phyloP scores from a whole-genome alignment of 2,888 invertebrate species.

The Thereva nobilitata region DNA sequence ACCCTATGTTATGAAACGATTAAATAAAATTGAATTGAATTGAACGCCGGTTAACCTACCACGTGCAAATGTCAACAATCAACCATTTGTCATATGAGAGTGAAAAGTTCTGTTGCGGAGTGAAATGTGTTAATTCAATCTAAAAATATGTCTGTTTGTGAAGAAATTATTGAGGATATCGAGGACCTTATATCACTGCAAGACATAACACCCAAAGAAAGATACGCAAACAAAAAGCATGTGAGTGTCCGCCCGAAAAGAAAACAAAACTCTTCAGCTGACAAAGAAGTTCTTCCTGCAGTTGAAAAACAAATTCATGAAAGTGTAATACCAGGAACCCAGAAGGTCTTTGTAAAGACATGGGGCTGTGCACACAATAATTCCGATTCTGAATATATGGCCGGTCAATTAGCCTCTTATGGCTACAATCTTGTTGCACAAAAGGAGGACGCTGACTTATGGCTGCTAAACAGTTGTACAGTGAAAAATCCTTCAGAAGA shows the following conservation, averaged over 20 bases:
- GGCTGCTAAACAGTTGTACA: slow-evolving; percentile 97
- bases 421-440: slow-evolving; percentile 85
- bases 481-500: slow-evolving; percentile 98
- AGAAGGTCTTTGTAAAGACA: slow-evolving; percentile 84
- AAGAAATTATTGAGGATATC: slow-evolving; percentile 77
- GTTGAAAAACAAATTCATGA: slow-evolving; percentile 61
- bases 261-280: slow-evolving; percentile 20
- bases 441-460: slow-evolving; percentile 82
- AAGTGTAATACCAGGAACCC: slow-evolving; percentile 72
- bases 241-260: slow-evolving; percentile 68
- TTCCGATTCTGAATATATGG: slow-evolving; percentile 99
- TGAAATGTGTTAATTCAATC: no score
- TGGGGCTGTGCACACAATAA: slow-evolving; percentile 99
- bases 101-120: no score
- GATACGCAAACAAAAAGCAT: slow-evolving; percentile 72
- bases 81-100: no score
- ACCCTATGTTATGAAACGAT: no score
- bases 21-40: no score
- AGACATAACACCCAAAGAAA: slow-evolving; percentile 77
- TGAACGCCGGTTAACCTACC: no score
- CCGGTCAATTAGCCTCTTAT: slow-evolving; percentile 85
- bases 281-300: slow-evolving; percentile 2
- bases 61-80: no score
- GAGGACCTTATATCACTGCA: slow-evolving; percentile 82
- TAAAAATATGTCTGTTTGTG: background rate